Base-by-base conservation (phyloP, 2,888 invertebrate species). In the Crioceris asparagi region DNA sequence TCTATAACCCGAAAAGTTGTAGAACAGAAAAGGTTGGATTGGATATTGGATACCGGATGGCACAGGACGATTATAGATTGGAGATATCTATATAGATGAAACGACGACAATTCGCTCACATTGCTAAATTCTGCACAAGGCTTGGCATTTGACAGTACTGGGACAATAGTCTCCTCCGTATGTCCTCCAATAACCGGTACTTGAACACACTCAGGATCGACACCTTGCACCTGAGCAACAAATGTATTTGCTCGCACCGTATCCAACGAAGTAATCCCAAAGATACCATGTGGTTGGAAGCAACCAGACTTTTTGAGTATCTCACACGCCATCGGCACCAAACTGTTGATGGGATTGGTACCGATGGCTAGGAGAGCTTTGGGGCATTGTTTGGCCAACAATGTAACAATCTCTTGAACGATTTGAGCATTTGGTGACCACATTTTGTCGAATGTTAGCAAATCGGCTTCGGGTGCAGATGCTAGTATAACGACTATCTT, bases 171-270 rank as follows among this genome's bases (percentile, higher is more conserved):
- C 43, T 73, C 71, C 10, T 77, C 72, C 14, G 79, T 76, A 59
- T 82, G 79, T 0, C 90, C 90, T 19, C 88, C 86, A 34, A 78
- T 68, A 1, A 88, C 79, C 0, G 88, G 88, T 6, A 85, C 77
- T 45, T 68, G 62, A 8, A 83, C 78, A 44, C 72, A 68, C 43
- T 71, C 66, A 1, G 83, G 78, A 46, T 75, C 71, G 26, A 81
- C 48, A 1, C 72, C 72, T 57, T 77, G 61, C 11, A 74, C 69
- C 44, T 75, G 69, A 2, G 85, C 79, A 25, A 79, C 77, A 53
- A 87, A 74, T n/a, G 78, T 72, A 56, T 83, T 83, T 1, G 86
- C 77, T 50, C 85, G 69, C 16, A 87, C 74, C 17, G 75, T 66
- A 59, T 86, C 80, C 19, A 83, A 61, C 5, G 78, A 74, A 32